Percentiles rank a stretch among this genome's conserved stretches.
Conservation (phyloP, 2,888 invertebrate genomes). For the Cetonia aurata region DNA sequence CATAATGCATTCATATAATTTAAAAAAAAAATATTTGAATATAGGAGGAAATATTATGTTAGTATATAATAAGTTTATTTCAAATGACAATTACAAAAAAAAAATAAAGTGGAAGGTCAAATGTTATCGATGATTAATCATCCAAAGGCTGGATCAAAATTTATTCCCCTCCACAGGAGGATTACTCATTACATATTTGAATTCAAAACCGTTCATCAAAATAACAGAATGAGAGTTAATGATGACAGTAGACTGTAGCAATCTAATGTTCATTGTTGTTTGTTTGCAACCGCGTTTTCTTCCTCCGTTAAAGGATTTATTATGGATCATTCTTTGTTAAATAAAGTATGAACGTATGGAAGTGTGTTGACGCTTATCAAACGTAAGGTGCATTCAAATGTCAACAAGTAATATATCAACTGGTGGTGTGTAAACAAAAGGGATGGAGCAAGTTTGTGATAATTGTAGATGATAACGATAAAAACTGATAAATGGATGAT, state of each 20-base stretch:
- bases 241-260: not conserved
- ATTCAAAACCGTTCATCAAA: conserved; percentile 19
- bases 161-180: conserved; percentile 22
- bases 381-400: not conserved
- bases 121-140: not conserved
- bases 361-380: not conserved
- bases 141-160: conserved; percentile 16
- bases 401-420: conserved; percentile 14
- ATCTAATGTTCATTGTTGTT: not conserved
- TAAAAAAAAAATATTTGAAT: no score
- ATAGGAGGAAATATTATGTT: no score
- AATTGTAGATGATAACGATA: conserved; percentile 34
- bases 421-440: conserved; percentile 22
- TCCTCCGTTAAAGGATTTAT: no score
- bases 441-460: conserved; percentile 26
- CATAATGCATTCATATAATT: no score
- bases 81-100: no score
- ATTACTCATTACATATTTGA: conserved; percentile 33
- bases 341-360: not conserved
- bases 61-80: no score
- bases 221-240: not conserved
- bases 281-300: not conserved
- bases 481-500: conserved; percentile 35
- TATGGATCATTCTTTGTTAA: not conserved
- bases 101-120: no score